These are phyloP conservation scores for Drosophila sp. DNA, from an alignment of 1,140 invertebrate genomes.

Conservation along the genomic window DNA sequence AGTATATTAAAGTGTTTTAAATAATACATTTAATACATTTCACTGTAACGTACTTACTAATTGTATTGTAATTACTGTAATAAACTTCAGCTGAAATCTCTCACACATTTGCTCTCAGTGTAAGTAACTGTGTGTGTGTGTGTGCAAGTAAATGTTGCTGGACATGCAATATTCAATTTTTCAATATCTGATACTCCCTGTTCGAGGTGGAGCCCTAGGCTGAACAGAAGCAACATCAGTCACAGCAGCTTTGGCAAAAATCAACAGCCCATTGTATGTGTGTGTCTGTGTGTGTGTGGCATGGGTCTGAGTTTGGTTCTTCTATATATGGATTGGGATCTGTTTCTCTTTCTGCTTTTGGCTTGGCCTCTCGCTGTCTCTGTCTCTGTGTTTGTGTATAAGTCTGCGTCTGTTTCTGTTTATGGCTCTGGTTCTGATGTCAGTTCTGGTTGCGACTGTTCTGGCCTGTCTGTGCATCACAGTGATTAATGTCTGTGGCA, in stretches of 20 bases:
- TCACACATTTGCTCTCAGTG: slow-evolving; percentile 27
- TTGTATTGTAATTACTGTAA: not conserved
- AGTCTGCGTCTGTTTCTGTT: slow-evolving; percentile 25
- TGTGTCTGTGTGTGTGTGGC: slow-evolving; percentile 5
- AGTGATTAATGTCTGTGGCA: slow-evolving; percentile 84
- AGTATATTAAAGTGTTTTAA: too few species aligned
- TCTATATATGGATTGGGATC: slow-evolving; percentile 2
- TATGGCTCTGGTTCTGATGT: slow-evolving; percentile 11
- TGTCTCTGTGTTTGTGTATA: too few species aligned
- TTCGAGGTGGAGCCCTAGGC: slow-evolving; percentile 39
- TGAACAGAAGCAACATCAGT: slow-evolving; percentile 36
- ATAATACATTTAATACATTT: too few species aligned
- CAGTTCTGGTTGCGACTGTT: slow-evolving; percentile 38
- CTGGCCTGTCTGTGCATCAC: slow-evolving; percentile 79
- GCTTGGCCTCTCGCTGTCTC: too few species aligned
- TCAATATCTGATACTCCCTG: slow-evolving; percentile 77
- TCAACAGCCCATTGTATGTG: slow-evolving; percentile 60
- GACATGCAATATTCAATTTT: slow-evolving; percentile 82
- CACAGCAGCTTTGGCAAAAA: slow-evolving; percentile 70
- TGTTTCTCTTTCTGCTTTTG: slow-evolving; percentile 8
- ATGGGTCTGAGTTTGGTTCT: slow-evolving; percentile 18
- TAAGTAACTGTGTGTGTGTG: slow-evolving; percentile 18
- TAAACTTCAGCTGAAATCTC: not conserved
- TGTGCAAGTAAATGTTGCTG: slow-evolving; percentile 38
- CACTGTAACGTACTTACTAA: too few species aligned